These are phyloP conservation scores for Phalacrocorax aristotelis DNA, from an alignment of 2,113 vertebrate species.

Conservation along the genomic window DNA sequence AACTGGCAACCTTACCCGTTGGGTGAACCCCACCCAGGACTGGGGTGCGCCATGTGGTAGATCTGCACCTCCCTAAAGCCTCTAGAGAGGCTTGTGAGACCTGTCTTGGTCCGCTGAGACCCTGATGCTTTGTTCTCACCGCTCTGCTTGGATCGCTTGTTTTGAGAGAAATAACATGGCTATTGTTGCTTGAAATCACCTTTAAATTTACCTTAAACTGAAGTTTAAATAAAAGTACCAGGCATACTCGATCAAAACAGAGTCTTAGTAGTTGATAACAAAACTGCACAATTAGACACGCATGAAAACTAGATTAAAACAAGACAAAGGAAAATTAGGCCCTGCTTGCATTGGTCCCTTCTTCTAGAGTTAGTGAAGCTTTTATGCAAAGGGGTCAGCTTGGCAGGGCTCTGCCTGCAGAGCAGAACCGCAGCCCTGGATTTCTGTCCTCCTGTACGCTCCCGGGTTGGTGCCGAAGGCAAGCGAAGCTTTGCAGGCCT, in stretches of 20 bases:
- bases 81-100: background rate
- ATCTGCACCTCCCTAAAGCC: background rate
- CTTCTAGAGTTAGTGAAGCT: background rate
- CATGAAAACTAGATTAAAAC: background rate
- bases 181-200: background rate
- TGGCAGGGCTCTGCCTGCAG: background rate
- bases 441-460: background rate
- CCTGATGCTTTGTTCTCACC: background rate
- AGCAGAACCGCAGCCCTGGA: background rate
- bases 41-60: background rate
- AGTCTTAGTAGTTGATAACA: background rate
- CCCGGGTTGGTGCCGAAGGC: background rate
- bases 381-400: background rate
- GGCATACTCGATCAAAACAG: background rate
- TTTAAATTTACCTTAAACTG: background rate
- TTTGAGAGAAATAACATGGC: background rate
- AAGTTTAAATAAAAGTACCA: background rate
- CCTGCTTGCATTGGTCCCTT: background rate
- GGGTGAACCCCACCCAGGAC: background rate
- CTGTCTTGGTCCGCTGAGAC: background rate
- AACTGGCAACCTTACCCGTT: background rate
- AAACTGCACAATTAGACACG: background rate
- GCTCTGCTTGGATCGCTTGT: background rate
- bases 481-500: background rate
- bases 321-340: background rate